Percentiles rank a stretch among this genome's conserved stretches.
Evolutionary conservation across 2,888 invertebrate genomes (phyloP).

Genomic region (Furcula furcula): DNA sequence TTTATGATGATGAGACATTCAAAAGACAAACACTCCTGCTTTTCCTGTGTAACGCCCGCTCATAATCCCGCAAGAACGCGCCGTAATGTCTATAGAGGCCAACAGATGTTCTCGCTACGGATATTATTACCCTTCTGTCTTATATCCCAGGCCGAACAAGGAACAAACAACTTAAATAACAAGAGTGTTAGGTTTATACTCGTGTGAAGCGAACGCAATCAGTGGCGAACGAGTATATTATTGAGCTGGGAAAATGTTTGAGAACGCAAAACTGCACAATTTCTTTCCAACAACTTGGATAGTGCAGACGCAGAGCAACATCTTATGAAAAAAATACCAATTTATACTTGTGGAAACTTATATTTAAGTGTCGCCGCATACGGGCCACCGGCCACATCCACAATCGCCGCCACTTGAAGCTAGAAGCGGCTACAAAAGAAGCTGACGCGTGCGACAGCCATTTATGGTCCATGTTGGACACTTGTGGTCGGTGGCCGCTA

Average conservation of each 20-base stretch:
- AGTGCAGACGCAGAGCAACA: neutral
- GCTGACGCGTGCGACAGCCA: no score
- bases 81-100: slow-evolving; percentile 67
- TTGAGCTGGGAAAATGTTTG: slow-evolving; percentile 63
- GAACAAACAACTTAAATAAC: slow-evolving; percentile 33
- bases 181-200: slow-evolving; percentile 29
- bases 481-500: no score
- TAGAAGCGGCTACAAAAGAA: no score
- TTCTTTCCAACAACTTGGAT: slow-evolving; percentile 30
- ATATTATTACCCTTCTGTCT: slow-evolving; percentile 70
- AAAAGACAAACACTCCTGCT: slow-evolving; percentile 28
- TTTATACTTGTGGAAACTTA: no score
- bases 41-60: slow-evolving; percentile 45
- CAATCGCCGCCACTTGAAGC: no score
- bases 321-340: no score
- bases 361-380: no score
- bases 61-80: slow-evolving; percentile 49
- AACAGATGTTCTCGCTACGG: slow-evolving; percentile 67
- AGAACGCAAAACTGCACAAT: slow-evolving; percentile 59
- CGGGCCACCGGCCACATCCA: no score
- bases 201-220: slow-evolving; percentile 33
- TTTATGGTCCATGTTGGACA: no score
- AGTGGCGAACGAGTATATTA: slow-evolving; percentile 52
- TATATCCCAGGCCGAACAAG: slow-evolving; percentile 35
- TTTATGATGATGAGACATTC: slow-evolving; percentile 19